phyloP scores from a whole-genome alignment of 2,113 vertebrate genomes.

The Macaca fascicularis region T2T-MFA8v1.1 NC_088379.1:179867001-179867500 shows the following conservation, averaged over 20 bases:
- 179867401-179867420: neutral
- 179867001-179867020: neutral
- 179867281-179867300: too few relatives aligned
- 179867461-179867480: neutral
- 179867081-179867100: neutral
- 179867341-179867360: neutral
- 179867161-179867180: neutral
- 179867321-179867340: neutral
- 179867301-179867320: too few relatives aligned
- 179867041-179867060: too few relatives aligned
- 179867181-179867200: neutral
- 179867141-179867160: neutral
- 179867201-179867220: neutral
- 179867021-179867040: neutral
- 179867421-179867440: neutral
- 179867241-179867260: too few relatives aligned
- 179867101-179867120: neutral
- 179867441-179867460: neutral
- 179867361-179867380: neutral
- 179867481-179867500: neutral
- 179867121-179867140: neutral
- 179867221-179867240: too few relatives aligned
- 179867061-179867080: neutral
- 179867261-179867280: too few relatives aligned
- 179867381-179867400: neutral